Conservation (phyloP, 2,797 vertebrate genomes). For the Clarias fuscus region DNA sequence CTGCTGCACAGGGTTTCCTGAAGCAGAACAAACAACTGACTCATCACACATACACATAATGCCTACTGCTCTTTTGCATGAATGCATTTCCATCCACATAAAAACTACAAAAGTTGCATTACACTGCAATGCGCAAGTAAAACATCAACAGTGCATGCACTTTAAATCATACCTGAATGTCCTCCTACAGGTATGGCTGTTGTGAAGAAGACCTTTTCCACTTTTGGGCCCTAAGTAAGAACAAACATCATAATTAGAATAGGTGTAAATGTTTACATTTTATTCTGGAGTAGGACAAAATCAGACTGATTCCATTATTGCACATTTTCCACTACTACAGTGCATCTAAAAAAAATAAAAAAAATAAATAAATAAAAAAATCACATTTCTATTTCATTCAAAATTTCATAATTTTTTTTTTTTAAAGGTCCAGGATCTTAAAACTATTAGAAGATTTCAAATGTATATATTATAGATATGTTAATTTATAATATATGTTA, state of each 20-base stretch:
- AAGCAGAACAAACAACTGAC: constrained; percentile 24
- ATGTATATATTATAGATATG: too few species aligned
- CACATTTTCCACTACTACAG: neutral
- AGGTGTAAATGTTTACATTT: neutral
- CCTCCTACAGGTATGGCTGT: constrained; percentile 94
- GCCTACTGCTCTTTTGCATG: neutral
- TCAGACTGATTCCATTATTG: neutral
- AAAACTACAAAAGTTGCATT: constrained; percentile 1
- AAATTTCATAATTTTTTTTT: too few species aligned
- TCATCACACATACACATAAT: neutral
- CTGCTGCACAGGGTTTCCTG: constrained; percentile 94
- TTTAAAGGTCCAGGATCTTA: too few species aligned
- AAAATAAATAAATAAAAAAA: too few species aligned
- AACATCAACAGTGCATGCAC: neutral
- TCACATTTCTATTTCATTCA: too few species aligned
- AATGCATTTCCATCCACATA: constrained; percentile 1
- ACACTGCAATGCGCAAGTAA: neutral
- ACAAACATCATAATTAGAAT: neutral
- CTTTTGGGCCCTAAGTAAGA: constrained; percentile 82
- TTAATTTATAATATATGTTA: too few species aligned
- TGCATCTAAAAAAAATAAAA: too few species aligned
- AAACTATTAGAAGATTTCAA: too few species aligned
- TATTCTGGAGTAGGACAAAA: neutral
- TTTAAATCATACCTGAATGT: constrained; percentile 81
- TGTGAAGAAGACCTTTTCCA: constrained; percentile 98